These are phyloP conservation scores for Gopherus evgoodei DNA, from an alignment of 2,113 vertebrate genomes.

Conservation along the genomic window DNA sequence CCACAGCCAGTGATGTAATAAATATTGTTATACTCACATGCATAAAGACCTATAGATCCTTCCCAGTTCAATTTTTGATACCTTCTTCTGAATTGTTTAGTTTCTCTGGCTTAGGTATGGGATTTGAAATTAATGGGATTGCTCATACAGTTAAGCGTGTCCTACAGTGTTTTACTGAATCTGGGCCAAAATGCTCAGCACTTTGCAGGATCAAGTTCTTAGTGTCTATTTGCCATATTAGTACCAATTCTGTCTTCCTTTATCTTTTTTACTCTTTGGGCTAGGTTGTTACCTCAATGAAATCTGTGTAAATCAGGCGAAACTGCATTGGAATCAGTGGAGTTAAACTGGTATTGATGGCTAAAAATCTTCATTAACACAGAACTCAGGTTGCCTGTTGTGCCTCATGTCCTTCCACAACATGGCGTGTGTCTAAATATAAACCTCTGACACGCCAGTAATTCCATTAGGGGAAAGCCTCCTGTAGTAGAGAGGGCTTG, in stretches of 20 bases:
- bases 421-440: background rate
- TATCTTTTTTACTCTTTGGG: background rate
- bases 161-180: background rate
- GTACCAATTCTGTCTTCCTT: background rate
- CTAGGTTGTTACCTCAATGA: background rate
- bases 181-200: background rate
- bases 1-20: background rate
- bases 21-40: background rate
- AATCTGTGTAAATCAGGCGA: background rate
- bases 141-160: accelerated
- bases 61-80: background rate
- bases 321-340: background rate
- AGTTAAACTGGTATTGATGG: background rate
- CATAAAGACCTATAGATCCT: background rate
- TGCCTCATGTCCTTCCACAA: background rate
- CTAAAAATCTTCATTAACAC: background rate
- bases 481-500: background rate
- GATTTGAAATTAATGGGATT: background rate
- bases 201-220: background rate
- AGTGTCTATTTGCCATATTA: background rate
- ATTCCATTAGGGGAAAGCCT: background rate
- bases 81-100: background rate
- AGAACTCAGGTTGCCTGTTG: background rate
- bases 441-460: background rate
- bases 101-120: background rate